Evolutionary conservation across 64 coral and sea anemone species (phyloP).

Genomic region (Stichodactyla mertensii): DNA sequence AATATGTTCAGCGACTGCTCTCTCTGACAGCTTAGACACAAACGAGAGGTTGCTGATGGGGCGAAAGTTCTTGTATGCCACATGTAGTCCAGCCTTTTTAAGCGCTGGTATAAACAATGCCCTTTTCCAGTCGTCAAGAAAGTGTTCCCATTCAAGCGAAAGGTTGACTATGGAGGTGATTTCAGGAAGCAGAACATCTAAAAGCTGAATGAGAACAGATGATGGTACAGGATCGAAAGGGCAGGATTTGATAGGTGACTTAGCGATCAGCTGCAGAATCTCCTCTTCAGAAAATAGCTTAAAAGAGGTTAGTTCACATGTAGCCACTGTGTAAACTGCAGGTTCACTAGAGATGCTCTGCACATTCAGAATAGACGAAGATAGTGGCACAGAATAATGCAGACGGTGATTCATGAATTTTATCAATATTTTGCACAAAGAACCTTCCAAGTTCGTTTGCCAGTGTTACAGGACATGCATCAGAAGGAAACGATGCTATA

Average conservation of each 20-base stretch:
- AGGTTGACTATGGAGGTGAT: background rate
- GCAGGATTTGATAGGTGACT: background rate
- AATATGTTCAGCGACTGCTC: background rate
- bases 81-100: background rate
- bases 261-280: background rate
- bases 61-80: background rate
- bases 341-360: no score
- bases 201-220: background rate
- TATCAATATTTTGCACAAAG: background rate
- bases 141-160: background rate
- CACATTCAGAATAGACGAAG: no score
- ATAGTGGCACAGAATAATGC: no score
- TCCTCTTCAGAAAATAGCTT: background rate
- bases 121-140: background rate
- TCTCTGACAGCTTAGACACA: constrained; percentile 7
- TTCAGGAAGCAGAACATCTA: background rate
- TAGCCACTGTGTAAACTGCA: background rate
- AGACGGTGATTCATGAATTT: background rate
- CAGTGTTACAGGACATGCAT: background rate
- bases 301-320: background rate
- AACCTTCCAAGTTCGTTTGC: background rate
- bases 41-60: constrained; percentile 19
- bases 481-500: background rate
- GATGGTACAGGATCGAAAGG: background rate
- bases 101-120: background rate